Base-by-base conservation (phyloP, 2,113 vertebrate species). In the Abramis brama region DNA sequence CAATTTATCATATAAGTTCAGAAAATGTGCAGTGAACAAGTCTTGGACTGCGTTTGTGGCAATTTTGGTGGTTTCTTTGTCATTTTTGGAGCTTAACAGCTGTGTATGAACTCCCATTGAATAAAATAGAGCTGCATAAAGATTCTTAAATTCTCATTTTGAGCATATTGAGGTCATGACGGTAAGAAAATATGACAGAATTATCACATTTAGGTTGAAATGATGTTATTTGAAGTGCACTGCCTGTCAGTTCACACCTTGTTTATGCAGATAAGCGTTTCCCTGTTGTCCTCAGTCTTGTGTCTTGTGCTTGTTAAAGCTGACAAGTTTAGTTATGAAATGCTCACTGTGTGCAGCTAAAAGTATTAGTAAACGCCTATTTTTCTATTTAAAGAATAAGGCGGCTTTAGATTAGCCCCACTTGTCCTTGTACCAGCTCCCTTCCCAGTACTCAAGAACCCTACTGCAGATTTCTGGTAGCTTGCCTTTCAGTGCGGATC, bases 341-440 rank as follows among this genome's bases (percentile, higher is more conserved):
- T 66, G 11, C 47, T 68, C n/a, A 43, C 30, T 59, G 71, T 80
- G 60, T 74, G 66, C 45, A 21, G 25, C 75, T 68, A 66, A 83
- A 33, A 71, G 79, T 82, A 76, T 62, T 47, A 86, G 55, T 45
- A 83, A 82, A 79, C 52, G 45, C 66, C 82, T 76, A 33, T 73
- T 81, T 88, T 86, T 80, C 76, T 68, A 70, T 88, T 86, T 75
- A 77, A 78, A 64, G 60, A 70, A 30, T 55, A 86, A 86, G 80
- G 62, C 43, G n/a, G 59, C 71, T 77, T 70, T 82, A 77, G 86
- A 76, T 84, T 84, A 70, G 36, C 76, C 39, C 84, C 47, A 36
- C 50, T 36, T 70, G 64, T 86, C 33, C 45, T 47, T 57, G 17
- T 17, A 68, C 33, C 23, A 68, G 36, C 21, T 79, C 60, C 30